A percentile compares a stretch with the other conserved stretches of the same genome.
Conservation (phyloP, 2,797 vertebrate species). For the Siniperca scherzeri region DNA sequence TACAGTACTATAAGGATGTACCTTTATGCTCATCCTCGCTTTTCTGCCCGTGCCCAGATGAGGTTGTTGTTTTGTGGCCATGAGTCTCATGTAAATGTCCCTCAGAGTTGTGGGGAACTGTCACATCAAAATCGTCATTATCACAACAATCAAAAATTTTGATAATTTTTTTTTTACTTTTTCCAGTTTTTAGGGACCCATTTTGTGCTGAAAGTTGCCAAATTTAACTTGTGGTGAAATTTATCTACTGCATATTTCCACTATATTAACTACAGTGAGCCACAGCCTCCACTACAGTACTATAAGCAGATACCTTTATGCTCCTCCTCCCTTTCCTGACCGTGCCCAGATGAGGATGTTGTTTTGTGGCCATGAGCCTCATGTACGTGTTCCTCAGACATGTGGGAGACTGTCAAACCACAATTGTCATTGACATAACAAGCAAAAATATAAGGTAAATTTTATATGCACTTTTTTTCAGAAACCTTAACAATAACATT, state of each 20-base stretch:
- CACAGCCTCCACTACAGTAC: background rate
- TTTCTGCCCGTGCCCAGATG: too few species aligned
- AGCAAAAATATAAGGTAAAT: background rate
- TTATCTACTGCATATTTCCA: too few species aligned
- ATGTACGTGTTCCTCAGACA: conserved; percentile 20
- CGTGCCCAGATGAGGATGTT: background rate
- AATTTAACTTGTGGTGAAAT: too few species aligned
- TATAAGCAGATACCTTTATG: background rate
- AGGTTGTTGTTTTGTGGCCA: background rate
- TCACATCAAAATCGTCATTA: background rate
- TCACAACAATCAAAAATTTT: background rate
- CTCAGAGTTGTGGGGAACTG: background rate
- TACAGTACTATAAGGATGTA: background rate
- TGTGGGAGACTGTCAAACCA: conserved; percentile 45
- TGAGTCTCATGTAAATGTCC: background rate
- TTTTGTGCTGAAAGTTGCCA: background rate
- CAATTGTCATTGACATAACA: conserved; percentile 18
- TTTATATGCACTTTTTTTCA: background rate
- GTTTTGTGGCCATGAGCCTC: conserved; percentile 28
- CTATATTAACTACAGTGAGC: too few species aligned
- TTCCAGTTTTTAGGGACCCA: background rate
- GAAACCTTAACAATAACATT: background rate
- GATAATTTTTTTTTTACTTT: too few species aligned
- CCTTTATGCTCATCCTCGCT: background rate
- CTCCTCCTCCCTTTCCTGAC: background rate